A percentile compares a stretch with the other conserved stretches of the same genome.
phyloP scores from a whole-genome alignment of 2,113 vertebrate species.

The Hippocampus zosterae region DNA sequence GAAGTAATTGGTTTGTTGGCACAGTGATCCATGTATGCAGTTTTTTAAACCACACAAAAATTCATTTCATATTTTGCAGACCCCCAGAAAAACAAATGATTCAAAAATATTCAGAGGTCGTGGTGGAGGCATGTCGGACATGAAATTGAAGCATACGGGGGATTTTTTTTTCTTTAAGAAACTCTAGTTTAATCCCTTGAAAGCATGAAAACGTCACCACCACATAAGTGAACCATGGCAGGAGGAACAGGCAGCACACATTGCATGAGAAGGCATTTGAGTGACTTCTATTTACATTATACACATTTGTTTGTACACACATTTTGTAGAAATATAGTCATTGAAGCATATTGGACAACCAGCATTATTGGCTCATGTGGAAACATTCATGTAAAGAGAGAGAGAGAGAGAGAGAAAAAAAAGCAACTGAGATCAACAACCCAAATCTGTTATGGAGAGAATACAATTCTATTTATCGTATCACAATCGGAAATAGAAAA shows the following conservation, averaged over 20 bases:
- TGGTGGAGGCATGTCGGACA: neutral
- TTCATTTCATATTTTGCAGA: too few relatives aligned
- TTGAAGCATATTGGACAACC: slow-evolving; percentile 62
- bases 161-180: slow-evolving; percentile 47
- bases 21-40: too few relatives aligned
- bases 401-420: slow-evolving; percentile 41
- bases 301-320: slow-evolving; percentile 68
- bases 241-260: slow-evolving; percentile 67
- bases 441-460: slow-evolving; percentile 53
- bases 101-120: too few relatives aligned
- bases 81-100: too few relatives aligned
- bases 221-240: slow-evolving; percentile 72
- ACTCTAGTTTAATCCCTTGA: slow-evolving; percentile 71
- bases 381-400: slow-evolving; percentile 68
- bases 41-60: too few relatives aligned
- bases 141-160: slow-evolving; percentile 1
- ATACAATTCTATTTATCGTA: slow-evolving; percentile 45
- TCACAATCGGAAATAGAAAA: slow-evolving; percentile 64
- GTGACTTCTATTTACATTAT: slow-evolving; percentile 75
- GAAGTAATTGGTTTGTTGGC: too few relatives aligned
- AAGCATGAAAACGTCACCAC: slow-evolving; percentile 69
- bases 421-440: slow-evolving; percentile 42
- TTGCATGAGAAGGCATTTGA: slow-evolving; percentile 74
- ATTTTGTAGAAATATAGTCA: slow-evolving; percentile 70
- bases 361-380: slow-evolving; percentile 50